Percentiles rank a stretch among this genome's conserved stretches.
These are phyloP conservation scores for Clarias magur DNA, from an alignment of 2,113 vertebrate genomes.

Conservation along the genomic window DNA sequence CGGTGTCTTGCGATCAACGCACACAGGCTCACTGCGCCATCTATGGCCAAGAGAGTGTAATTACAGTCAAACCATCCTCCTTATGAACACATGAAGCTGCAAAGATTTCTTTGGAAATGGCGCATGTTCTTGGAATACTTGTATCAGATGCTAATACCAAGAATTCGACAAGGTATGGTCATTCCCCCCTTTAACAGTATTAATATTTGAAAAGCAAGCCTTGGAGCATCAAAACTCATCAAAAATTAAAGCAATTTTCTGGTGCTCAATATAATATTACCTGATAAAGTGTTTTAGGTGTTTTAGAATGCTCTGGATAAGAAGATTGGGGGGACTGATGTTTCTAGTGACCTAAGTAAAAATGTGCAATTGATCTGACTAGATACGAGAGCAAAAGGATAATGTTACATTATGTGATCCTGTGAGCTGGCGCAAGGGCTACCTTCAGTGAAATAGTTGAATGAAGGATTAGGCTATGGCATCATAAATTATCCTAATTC, in stretches of 20 bases:
- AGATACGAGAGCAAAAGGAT: neutral
- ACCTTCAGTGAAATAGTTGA: slow-evolving; percentile 71
- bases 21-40: slow-evolving; percentile 11
- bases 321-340: slow-evolving; percentile 52
- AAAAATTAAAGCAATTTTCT: no score
- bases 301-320: slow-evolving; percentile 45
- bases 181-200: no score
- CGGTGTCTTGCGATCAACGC: no score
- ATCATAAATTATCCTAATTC: slow-evolving; percentile 82
- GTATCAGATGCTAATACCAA: slow-evolving; percentile 62
- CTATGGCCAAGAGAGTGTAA: neutral
- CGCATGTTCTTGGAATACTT: slow-evolving; percentile 56
- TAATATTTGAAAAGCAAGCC: no score
- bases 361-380: no score
- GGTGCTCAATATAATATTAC: no score
- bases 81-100: slow-evolving; percentile 16
- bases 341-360: slow-evolving; percentile 59
- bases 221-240: no score
- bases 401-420: slow-evolving; percentile 72
- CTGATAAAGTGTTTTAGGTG: slow-evolving; percentile 57
- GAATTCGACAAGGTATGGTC: neutral
- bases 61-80: slow-evolving; percentile 11
- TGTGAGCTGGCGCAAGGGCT: slow-evolving; percentile 74
- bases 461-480: slow-evolving; percentile 66
- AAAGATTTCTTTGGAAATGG: slow-evolving; percentile 54